phyloP scores from a whole-genome alignment of 2,797 vertebrate species.

The Tiaroga cobitis region DNA sequence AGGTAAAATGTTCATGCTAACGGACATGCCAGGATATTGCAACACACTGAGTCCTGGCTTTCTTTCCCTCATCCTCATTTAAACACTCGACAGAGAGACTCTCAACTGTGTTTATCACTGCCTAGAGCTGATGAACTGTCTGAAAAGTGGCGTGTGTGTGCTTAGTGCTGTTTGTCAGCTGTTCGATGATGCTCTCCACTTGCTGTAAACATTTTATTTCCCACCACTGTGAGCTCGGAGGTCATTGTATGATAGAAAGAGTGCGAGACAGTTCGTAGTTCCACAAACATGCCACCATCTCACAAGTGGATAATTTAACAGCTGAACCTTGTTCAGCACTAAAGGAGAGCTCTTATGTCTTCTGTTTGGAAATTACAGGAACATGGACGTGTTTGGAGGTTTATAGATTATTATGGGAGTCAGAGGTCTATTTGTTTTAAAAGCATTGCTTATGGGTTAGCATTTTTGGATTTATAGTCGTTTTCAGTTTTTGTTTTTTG shows the following conservation, averaged over 20 bases:
- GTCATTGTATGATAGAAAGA: slow-evolving; percentile 40
- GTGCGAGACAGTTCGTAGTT: slow-evolving; percentile 25
- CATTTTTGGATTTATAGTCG: neutral
- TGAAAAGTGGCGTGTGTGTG: slow-evolving; percentile 33
- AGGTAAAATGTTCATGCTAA: slow-evolving; percentile 24
- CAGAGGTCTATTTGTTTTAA: slow-evolving; percentile 20
- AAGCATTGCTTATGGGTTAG: slow-evolving; percentile 4
- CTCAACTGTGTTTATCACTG: slow-evolving; percentile 34
- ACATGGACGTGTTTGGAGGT: neutral
- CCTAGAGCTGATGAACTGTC: slow-evolving; percentile 12
- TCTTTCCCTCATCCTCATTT: slow-evolving; percentile 25
- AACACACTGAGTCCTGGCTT: slow-evolving; percentile 26
- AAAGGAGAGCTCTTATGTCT: slow-evolving; percentile 32
- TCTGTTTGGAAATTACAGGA: slow-evolving; percentile 32
- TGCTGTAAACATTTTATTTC: slow-evolving; percentile 46
- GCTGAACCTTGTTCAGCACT: slow-evolving; percentile 26
- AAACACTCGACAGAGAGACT: slow-evolving; percentile 26
- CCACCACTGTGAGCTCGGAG: slow-evolving; percentile 16
- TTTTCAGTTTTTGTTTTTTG: neutral
- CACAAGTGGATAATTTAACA: slow-evolving; percentile 51
- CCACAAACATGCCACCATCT: slow-evolving; percentile 35
- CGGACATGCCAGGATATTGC: slow-evolving; percentile 38
- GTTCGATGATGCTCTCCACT: slow-evolving; percentile 42
- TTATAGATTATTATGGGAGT: slow-evolving; percentile 17
- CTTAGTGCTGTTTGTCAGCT: slow-evolving; percentile 32